phyloP scores from a whole-genome alignment of 1,140 invertebrate genomes.

The Lasioglossum baleicum region DNA sequence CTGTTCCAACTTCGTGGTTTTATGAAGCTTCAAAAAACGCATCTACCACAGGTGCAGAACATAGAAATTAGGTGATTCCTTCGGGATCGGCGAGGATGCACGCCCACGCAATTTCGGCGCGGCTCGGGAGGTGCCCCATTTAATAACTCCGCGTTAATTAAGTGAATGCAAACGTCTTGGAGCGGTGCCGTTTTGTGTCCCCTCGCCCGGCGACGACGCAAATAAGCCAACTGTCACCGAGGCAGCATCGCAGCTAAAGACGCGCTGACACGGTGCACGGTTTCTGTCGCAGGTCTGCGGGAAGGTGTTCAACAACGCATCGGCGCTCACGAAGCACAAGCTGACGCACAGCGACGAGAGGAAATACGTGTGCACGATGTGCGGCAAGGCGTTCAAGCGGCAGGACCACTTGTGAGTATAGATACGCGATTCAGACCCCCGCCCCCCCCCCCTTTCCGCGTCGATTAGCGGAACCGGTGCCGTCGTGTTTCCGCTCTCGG shows the following conservation, averaged over 20 bases:
- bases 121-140: background rate
- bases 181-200: too few relatives aligned
- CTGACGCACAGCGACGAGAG: slow-evolving; percentile 98
- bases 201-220: slow-evolving; percentile 5
- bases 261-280: slow-evolving; percentile 59
- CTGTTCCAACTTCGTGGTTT: too few relatives aligned
- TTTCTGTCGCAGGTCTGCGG: slow-evolving; percentile 88
- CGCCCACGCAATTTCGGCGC: too few relatives aligned
- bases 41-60: too few relatives aligned
- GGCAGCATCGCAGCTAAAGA: slow-evolving; percentile 3
- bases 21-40: too few relatives aligned
- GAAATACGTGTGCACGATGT: slow-evolving; percentile 96
- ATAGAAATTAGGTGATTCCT: too few relatives aligned
- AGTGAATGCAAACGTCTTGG: background rate
- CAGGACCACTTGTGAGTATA: slow-evolving; percentile 98
- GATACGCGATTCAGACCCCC: slow-evolving; percentile 23
- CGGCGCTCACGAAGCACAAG: slow-evolving; percentile 98
- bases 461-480: slow-evolving; percentile 10
- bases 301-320: slow-evolving; percentile 98
- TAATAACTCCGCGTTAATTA: background rate
- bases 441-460: slow-evolving; percentile 6
- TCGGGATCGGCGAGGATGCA: too few relatives aligned
- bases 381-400: slow-evolving; percentile 98
- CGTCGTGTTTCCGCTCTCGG: background rate
- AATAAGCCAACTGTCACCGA: slow-evolving; percentile 27